Evolutionary conservation across 2,797 vertebrate species (phyloP).

Genomic region (Acomys russatus): DNA sequence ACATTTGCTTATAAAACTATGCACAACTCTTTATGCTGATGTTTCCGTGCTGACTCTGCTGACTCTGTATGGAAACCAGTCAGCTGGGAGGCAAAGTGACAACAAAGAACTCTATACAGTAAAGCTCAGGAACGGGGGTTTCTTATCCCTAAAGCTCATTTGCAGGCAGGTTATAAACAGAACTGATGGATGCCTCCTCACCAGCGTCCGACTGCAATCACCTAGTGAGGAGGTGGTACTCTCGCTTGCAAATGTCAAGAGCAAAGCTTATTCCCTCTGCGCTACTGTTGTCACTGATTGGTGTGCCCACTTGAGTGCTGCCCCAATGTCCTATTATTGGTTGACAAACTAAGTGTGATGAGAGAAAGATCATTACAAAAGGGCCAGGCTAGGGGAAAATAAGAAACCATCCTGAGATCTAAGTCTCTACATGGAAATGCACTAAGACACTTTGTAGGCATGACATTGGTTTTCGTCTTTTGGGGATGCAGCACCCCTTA

Average conservation of each 20-base stretch:
- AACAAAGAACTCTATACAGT: not conserved
- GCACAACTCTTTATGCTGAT: constrained; percentile 6
- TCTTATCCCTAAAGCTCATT: not conserved
- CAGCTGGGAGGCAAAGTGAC: not conserved
- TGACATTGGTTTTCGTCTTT: not conserved
- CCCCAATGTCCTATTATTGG: not conserved
- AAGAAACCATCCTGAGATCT: not conserved
- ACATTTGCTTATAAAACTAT: constrained; percentile 43
- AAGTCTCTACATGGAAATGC: not conserved
- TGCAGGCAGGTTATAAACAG: not conserved
- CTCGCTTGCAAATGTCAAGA: not conserved
- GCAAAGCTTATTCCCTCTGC: not conserved
- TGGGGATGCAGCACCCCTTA: not conserved
- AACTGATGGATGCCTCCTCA: not conserved
- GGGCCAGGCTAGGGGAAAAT: not conserved
- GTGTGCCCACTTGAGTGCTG: not conserved
- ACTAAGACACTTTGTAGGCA: not conserved
- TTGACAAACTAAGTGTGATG: not conserved
- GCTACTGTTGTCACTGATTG: not conserved
- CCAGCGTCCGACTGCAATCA: not conserved
- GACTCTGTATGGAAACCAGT: not conserved
- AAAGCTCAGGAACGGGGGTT: not conserved
- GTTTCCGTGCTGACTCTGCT: not conserved
- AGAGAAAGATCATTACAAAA: not conserved
- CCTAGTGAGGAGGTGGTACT: not conserved